Conservation (phyloP, 2,113 vertebrate genomes). For the Collichthys lucidus region DNA sequence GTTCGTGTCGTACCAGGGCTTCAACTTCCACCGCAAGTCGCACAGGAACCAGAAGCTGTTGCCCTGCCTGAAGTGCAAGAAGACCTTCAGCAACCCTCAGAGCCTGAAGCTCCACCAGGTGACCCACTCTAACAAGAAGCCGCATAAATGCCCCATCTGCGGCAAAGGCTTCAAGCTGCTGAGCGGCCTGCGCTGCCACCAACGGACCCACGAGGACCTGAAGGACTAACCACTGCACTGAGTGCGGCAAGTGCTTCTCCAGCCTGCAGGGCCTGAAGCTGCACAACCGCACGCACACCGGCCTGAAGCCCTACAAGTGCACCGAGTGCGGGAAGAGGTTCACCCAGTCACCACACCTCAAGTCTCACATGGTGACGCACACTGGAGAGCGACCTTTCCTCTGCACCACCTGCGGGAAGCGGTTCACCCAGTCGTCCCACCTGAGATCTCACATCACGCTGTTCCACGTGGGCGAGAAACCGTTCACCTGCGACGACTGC, state of each 20-base stretch:
- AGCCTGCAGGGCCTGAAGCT: slow-evolving; percentile 74
- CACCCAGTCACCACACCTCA: slow-evolving; percentile 75
- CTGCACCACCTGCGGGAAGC: slow-evolving; percentile 74
- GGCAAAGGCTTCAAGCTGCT: slow-evolving; percentile 74
- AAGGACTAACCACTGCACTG: slow-evolving; percentile 66
- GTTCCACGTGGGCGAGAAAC: slow-evolving; percentile 75
- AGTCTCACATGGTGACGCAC: slow-evolving; percentile 76
- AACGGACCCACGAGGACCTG: slow-evolving; percentile 62
- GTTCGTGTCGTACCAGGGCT: slow-evolving; percentile 75
- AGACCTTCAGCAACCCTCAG: slow-evolving; percentile 68
- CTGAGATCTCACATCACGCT: slow-evolving; percentile 69
- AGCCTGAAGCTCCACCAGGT: slow-evolving; percentile 75
- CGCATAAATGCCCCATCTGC: slow-evolving; percentile 62
- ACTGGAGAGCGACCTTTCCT: slow-evolving; percentile 72
- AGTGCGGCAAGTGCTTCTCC: slow-evolving; percentile 74
- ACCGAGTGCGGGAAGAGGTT: slow-evolving; percentile 71
- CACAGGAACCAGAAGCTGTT: slow-evolving; percentile 50
- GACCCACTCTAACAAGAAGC: slow-evolving; percentile 66
- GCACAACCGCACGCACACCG: slow-evolving; percentile 73
- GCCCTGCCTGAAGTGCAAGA: slow-evolving; percentile 64
- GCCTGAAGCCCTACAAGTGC: slow-evolving; percentile 71
- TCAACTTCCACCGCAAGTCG: slow-evolving; percentile 66
- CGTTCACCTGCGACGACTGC: slow-evolving; percentile 71
- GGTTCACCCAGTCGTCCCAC: slow-evolving; percentile 78
- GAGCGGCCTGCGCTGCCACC: slow-evolving; percentile 67